phyloP scores from a whole-genome alignment of 30 jellyfish, hydroid and myxozoan species.

The Hydra vulgaris region DNA sequence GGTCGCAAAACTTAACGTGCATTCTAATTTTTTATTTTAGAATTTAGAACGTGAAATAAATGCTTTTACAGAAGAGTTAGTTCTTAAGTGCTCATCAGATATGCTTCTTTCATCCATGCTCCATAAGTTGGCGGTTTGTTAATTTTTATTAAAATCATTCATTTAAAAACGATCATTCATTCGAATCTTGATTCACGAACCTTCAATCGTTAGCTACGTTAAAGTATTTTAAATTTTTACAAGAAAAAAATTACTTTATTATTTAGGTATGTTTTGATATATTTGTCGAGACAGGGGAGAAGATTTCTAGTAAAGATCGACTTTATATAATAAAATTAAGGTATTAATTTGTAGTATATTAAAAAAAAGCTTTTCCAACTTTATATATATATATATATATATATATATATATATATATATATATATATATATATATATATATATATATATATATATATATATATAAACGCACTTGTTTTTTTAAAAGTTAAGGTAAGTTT shows the following conservation, averaged over 20 bases:
- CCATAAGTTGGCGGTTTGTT: not conserved
- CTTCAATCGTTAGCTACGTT: not conserved
- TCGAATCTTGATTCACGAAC: not conserved
- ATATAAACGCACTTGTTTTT: no score
- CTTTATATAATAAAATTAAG: not conserved
- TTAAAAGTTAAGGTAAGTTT: no score
- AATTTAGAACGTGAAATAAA: constrained; percentile 10
- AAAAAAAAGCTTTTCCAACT: not conserved
- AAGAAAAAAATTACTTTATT: no score
- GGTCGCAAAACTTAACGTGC: not conserved
- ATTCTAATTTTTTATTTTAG: not conserved
- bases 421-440: no score
- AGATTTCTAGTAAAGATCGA: not conserved
- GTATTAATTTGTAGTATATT: not conserved
- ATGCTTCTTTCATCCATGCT: constrained; percentile 5
- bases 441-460: no score
- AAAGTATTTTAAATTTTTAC: not conserved
- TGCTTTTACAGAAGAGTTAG: not conserved
- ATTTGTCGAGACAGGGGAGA: not conserved
- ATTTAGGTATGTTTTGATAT: not conserved
- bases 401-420: not conserved
- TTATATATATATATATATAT: not conserved
- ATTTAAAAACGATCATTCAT: not conserved
- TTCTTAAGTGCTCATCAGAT: not conserved
- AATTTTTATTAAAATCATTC: not conserved